Conservation (phyloP, 35 echinoderm and acorn worm species). For the Stichopus chloronotus region DNA sequence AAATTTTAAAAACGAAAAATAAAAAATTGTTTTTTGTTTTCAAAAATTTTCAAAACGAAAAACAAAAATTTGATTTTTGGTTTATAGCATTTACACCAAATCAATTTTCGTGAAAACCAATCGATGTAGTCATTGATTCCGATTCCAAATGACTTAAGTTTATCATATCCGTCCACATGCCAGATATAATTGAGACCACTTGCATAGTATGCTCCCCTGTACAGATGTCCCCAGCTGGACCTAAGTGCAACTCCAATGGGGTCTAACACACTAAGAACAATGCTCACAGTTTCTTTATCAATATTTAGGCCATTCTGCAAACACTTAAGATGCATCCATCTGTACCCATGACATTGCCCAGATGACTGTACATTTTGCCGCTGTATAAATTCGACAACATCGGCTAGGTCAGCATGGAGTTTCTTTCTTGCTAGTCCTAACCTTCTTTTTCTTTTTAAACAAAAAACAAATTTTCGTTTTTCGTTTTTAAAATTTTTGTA, state of each 20-base stretch:
- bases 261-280: slow-evolving; percentile 56
- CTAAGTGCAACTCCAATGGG: slow-evolving; percentile 52
- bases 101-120: slow-evolving; percentile 65
- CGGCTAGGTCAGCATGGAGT: slow-evolving; percentile 54
- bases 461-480: too few relatives aligned
- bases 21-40: too few relatives aligned
- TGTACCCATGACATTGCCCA: slow-evolving; percentile 52
- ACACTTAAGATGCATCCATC: slow-evolving; percentile 71
- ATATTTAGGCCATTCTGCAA: not conserved
- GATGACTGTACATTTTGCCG: slow-evolving; percentile 43
- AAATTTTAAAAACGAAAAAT: too few relatives aligned
- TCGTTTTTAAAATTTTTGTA: too few relatives aligned
- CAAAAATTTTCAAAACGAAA: too few relatives aligned
- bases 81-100: slow-evolving; percentile 56
- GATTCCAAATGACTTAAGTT: slow-evolving; percentile 72
- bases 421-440: slow-evolving; percentile 32
- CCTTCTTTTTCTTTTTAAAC: too few relatives aligned
- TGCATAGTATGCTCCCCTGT: slow-evolving; percentile 46
- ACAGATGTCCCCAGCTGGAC: slow-evolving; percentile 49
- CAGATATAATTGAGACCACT: slow-evolving; percentile 66
- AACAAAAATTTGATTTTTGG: slow-evolving; percentile 54
- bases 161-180: slow-evolving; percentile 78
- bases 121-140: slow-evolving; percentile 69
- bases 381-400: slow-evolving; percentile 64
- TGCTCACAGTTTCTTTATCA: slow-evolving; percentile 54